These are phyloP conservation scores for Panthera uncia DNA, from an alignment of 2,113 vertebrate genomes.

Conservation along the genomic window DNA sequence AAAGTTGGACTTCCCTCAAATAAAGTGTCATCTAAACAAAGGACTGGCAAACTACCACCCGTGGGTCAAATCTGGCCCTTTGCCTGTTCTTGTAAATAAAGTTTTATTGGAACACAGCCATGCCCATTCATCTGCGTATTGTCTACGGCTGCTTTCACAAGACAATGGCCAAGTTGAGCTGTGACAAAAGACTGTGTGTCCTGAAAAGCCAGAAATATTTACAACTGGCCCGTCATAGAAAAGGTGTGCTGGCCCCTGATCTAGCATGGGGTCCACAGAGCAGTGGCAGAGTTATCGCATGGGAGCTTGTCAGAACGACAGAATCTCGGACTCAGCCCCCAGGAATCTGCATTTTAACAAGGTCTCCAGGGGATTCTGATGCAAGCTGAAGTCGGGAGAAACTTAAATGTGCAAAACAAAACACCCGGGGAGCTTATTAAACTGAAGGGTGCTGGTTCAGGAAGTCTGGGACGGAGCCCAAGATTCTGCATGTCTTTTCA, in stretches of 20 bases:
- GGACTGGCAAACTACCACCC: neutral
- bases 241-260: neutral
- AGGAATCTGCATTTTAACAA: neutral
- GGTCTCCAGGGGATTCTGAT: neutral
- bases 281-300: neutral
- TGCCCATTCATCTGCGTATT: neutral
- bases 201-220: neutral
- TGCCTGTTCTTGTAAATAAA: slow-evolving; percentile 18
- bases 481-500: neutral
- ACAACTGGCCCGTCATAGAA: neutral
- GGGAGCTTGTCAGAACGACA: neutral
- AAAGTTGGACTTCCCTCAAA: neutral
- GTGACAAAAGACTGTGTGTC: neutral
- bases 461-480: neutral
- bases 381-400: neutral
- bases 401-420: neutral
- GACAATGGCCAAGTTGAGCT: neutral
- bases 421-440: neutral
- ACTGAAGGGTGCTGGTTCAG: neutral
- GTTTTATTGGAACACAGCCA: neutral
- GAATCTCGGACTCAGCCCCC: neutral
- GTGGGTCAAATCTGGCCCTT: neutral
- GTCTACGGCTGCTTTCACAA: neutral
- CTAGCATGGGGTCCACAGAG: neutral
- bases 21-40: neutral